Evolutionary conservation across 2,888 invertebrate genomes (phyloP).

Genomic region (Frankliniella intonsa): DNA sequence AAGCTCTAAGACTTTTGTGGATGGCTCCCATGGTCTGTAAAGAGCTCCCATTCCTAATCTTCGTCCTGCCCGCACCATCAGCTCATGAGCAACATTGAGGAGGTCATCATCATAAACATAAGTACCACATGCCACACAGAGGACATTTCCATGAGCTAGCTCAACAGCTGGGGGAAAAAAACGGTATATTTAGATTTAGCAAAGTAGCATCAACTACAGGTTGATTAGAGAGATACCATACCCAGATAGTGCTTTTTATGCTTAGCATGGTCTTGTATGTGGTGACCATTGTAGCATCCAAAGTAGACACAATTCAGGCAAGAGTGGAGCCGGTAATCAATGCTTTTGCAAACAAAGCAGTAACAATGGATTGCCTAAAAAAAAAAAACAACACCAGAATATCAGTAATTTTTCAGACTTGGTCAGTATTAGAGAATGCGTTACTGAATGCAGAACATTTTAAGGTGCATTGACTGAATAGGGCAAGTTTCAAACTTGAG

Average conservation of each 20-base stretch:
- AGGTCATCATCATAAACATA: constrained; percentile 62
- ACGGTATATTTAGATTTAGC: not conserved
- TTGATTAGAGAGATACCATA: constrained; percentile 42
- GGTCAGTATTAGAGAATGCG: too few relatives aligned
- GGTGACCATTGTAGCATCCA: constrained; percentile 75
- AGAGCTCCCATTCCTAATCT: constrained; percentile 35
- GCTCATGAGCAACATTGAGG: constrained; percentile 47
- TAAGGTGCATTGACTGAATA: too few relatives aligned
- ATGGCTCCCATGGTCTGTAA: constrained; percentile 69
- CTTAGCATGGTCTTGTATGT: constrained; percentile 81
- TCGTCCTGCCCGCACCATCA: constrained; percentile 39
- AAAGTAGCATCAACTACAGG: not conserved
- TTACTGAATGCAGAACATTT: too few relatives aligned
- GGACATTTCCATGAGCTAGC: constrained; percentile 79
- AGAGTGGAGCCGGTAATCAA: constrained; percentile 74
- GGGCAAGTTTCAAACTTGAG: too few relatives aligned
- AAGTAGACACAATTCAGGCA: constrained; percentile 90
- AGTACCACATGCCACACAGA: constrained; percentile 86
- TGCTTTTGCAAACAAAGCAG: constrained; percentile 76
- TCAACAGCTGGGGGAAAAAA: constrained; percentile 63
- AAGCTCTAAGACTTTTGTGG: constrained; percentile 69
- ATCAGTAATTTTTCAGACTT: not conserved
- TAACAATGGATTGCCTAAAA: constrained; percentile 69
- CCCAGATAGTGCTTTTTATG: constrained; percentile 73
- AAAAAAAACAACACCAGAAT: constrained; percentile 27